Percentiles rank a stretch among this genome's conserved stretches.
These are phyloP conservation scores for Balearica regulorum DNA, from an alignment of 2,797 vertebrate genomes.

Conservation along the genomic window DNA sequence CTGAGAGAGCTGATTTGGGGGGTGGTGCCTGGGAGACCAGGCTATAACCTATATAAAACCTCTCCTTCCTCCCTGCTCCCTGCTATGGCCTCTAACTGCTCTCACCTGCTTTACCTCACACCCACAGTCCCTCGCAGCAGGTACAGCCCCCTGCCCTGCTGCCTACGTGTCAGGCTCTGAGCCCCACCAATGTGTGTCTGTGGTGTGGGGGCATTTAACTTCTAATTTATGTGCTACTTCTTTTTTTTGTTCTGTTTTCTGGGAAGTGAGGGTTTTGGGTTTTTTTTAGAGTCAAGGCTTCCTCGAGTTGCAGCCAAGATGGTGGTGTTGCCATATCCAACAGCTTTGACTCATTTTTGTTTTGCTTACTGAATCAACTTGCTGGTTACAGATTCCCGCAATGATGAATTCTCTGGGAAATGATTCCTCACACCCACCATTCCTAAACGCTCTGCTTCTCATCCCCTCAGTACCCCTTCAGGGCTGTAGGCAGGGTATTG, in stretches of 20 bases:
- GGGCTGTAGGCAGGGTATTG: neutral
- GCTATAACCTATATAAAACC: neutral
- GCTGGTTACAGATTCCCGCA: neutral
- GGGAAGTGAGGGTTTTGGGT: neutral
- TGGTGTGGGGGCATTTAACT: neutral
- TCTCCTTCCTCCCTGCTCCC: neutral
- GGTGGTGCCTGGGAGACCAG: neutral
- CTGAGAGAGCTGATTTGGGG: neutral
- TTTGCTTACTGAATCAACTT: neutral
- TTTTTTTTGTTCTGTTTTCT: neutral
- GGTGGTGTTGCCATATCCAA: neutral
- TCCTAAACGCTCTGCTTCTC: neutral
- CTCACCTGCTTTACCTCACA: neutral
- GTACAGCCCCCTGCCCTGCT: neutral
- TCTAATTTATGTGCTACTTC: neutral
- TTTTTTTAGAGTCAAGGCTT: neutral
- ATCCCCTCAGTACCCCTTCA: neutral
- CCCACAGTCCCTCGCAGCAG: neutral
- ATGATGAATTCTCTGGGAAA: neutral
- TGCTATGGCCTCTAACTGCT: fast-evolving
- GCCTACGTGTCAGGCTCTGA: neutral
- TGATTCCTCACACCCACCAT: fast-evolving
- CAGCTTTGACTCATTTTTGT: neutral
- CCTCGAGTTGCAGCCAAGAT: neutral
- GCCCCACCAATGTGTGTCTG: fast-evolving